These are phyloP conservation scores for Phoeniculus purpureus DNA, from an alignment of 2,797 vertebrate genomes.

Conservation along the genomic window DNA sequence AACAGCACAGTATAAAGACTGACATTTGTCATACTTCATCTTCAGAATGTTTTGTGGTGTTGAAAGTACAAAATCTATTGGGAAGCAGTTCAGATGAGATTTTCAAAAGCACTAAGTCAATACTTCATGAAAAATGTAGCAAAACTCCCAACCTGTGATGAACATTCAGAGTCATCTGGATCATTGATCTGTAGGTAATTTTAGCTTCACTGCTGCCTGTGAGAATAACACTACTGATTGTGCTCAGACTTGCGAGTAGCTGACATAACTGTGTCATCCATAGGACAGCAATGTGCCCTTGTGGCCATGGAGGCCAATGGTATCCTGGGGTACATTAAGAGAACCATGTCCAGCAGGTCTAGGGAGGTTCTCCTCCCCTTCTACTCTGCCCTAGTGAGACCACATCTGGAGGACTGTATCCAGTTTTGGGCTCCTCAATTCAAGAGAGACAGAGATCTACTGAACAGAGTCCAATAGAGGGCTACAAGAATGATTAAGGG, in stretches of 20 bases:
- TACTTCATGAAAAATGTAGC: background rate
- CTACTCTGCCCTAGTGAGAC: too few relatives aligned
- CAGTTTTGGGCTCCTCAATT: too few relatives aligned
- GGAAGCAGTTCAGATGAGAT: background rate
- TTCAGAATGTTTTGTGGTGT: background rate
- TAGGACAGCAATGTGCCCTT: too few relatives aligned
- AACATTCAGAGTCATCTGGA: background rate
- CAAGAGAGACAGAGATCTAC: too few relatives aligned
- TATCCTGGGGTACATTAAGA: too few relatives aligned
- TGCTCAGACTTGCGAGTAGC: background rate
- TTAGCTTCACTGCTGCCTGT: background rate
- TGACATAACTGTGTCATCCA: background rate
- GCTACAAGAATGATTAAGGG: too few relatives aligned
- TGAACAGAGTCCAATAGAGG: too few relatives aligned
- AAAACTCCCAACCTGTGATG: background rate
- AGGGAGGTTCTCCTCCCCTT: too few relatives aligned
- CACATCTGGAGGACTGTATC: too few relatives aligned
- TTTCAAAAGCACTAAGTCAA: background rate
- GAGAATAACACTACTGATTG: background rate
- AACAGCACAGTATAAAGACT: background rate
- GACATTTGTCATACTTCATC: background rate
- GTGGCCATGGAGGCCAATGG: too few relatives aligned
- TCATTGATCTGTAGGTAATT: background rate
- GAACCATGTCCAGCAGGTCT: too few relatives aligned
- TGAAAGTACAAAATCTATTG: background rate